Evolutionary conservation across 1,140 invertebrate genomes (phyloP).

Genomic region (Ostrea edulis): DNA sequence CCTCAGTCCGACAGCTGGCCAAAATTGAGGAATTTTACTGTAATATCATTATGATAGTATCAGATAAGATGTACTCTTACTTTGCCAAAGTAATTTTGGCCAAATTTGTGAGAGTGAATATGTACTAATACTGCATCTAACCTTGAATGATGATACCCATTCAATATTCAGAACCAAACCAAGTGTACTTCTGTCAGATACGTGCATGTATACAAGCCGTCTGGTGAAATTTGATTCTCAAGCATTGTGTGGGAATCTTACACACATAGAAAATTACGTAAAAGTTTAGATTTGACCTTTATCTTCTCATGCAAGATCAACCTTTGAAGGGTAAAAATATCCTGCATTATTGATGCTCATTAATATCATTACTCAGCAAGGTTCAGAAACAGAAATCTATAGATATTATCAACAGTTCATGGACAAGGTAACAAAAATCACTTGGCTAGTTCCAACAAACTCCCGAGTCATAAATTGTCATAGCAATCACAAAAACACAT

Average conservation of each 20-base stretch:
- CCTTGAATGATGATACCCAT: neutral
- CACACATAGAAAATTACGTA: neutral
- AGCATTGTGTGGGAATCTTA: neutral
- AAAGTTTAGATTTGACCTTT: neutral
- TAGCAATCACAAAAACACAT: constrained; percentile 5
- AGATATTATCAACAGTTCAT: neutral
- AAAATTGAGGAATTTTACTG: too few relatives aligned
- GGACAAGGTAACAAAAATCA: neutral
- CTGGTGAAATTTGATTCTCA: neutral
- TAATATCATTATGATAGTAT: too few relatives aligned
- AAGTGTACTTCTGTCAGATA: neutral
- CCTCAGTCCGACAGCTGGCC: too few relatives aligned
- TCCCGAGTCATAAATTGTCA: constrained; percentile 5
- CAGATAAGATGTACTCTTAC: neutral
- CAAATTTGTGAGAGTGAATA: too few relatives aligned
- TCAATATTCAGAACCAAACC: neutral
- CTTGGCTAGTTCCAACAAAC: neutral
- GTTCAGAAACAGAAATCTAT: too few relatives aligned
- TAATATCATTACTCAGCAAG: neutral
- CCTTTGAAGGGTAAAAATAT: neutral
- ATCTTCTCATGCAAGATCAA: neutral
- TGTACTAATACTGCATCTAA: neutral
- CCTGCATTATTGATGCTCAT: neutral
- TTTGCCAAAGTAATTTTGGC: neutral
- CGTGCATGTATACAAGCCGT: neutral